Base-by-base conservation (phyloP, 1,140 invertebrate genomes). In the Arctopsyche grandis region DNA sequence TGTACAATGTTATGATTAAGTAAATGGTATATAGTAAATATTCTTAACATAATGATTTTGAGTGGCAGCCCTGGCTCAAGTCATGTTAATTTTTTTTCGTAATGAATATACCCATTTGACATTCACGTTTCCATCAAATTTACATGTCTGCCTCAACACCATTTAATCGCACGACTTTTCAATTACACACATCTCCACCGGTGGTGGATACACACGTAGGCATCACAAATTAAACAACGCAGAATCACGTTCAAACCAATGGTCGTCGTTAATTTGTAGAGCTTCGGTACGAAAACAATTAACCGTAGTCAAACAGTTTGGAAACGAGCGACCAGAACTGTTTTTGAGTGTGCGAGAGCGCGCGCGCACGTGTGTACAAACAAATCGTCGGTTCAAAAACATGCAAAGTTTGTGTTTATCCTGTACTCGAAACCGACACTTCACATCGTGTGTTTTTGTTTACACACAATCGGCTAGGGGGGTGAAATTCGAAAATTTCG, bases 401-500 rank as follows among this genome's bases (percentile, higher is more conserved):
- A 66, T 22, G 63, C 24, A 12, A 66, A 66, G 63, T 66, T 12
- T 48, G 69, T 71, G 44, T 71, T 44, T 71, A 46, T 19, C 29
- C 16, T 71, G 38, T n/a, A 26, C 29, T 69, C 24, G 66, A 69
- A 69, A 26, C 24, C 22, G 66, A 21, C 29, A 29, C 29, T 69
- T 38, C 29, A 56, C 14, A 56, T 56, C 52, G 52, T 21, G 52
- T 56, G 52, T 56, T 56, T 56, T 56, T 56, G 19, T 56, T 1
- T 56, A 21, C 29, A 38, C 29, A 38, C 29, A 38, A 38, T 38
- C 29, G 29, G 29, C 3, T 4, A 38, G 29, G 29, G 29, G 29
- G 29, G 29, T 38, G 29, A 38, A 38, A 38, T 38, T 38, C 7
- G 1, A 1, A 38, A 38, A 38, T 38, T 38, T 38, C n/a, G n/a